Base-by-base conservation (phyloP, 2,113 vertebrate species). In the Melanerpes aurifrons region DNA sequence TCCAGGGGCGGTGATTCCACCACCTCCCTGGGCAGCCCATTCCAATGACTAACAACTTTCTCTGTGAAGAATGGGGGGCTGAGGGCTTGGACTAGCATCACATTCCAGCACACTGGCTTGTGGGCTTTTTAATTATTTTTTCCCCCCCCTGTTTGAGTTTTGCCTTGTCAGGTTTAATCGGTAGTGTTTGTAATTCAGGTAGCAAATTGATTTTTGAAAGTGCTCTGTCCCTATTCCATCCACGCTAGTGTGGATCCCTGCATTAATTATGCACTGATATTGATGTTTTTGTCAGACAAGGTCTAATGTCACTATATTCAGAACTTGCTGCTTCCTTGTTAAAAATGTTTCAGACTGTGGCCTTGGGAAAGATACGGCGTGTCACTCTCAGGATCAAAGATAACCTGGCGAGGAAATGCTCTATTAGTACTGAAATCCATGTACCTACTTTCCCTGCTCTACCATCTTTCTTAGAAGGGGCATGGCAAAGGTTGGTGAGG, bases 261-360 rank as follows among this genome's bases (percentile, higher is more conserved):
- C 97, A 98, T 98, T 97, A 98, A 98, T 98, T 98, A 98, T 98
- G 97, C 96, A 96, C 96, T 57, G 86, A 95, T 98, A 98, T 98
- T 91, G 97, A 98, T 94, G 95, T 91, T 97, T 97, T 96, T 95
- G 95, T 97, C 96, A 96, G 96, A 97, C 96, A 97, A 97, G 96
- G 96, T 97, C 97, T 97, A 96, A 96, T 97, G 97, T 96, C 96
- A 95, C 96, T 96, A 89, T 96, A 97, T 96, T 97, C 95, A 97
- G 97, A 97, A 97, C 89, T 91, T 86, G 82, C 90, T 95, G 66
- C 92, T 97, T 96, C 83, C 94, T 97, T 97, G 89, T 97, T 97
- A 97, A 97, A 97, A 97, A 90, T 17, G 57, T 96, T 96, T 92
- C n/a, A 22, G 96, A 96, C 93, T 77, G 91, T 96, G 93, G 96